A percentile compares a stretch with the other conserved stretches of the same genome.
These are phyloP conservation scores for Suncus etruscus DNA, from an alignment of 2,113 vertebrate species.

Conservation along the genomic window DNA sequence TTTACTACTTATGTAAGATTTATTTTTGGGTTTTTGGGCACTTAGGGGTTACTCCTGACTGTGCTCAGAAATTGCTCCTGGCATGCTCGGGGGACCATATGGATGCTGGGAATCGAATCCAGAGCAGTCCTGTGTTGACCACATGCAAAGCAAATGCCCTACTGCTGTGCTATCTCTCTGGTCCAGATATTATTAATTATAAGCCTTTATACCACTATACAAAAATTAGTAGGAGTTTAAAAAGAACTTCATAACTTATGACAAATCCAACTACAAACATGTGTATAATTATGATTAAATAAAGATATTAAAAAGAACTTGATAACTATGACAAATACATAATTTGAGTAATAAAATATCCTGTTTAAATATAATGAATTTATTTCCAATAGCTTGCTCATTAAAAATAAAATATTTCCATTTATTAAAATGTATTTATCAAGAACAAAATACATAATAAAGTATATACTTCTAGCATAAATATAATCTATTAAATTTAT, in stretches of 20 bases:
- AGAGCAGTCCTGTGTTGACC: no score
- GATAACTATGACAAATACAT: slow-evolving; percentile 66
- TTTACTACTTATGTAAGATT: slow-evolving; percentile 31
- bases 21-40: no score
- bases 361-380: slow-evolving; percentile 77
- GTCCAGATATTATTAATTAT: slow-evolving; percentile 20
- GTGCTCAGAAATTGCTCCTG: no score
- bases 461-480: slow-evolving; percentile 74
- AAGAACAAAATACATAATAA: slow-evolving; percentile 80
- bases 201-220: slow-evolving; percentile 37
- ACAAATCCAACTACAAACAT: no score
- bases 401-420: slow-evolving; percentile 80
- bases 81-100: no score
- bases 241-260: slow-evolving; percentile 32
- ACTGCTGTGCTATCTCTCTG: no score
- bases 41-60: no score
- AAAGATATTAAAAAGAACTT: slow-evolving; percentile 47
- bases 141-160: no score
- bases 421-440: slow-evolving; percentile 83
- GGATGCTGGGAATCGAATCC: no score
- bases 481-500: slow-evolving; percentile 77
- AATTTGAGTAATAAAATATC: slow-evolving; percentile 82
- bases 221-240: slow-evolving; percentile 76
- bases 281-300: no score
- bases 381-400: slow-evolving; percentile 76